Evolutionary conservation across 2,797 vertebrate genomes (phyloP), one percentile per base, ranked within the genome.

Genomic region (Pelochelys cantorii): DNA sequence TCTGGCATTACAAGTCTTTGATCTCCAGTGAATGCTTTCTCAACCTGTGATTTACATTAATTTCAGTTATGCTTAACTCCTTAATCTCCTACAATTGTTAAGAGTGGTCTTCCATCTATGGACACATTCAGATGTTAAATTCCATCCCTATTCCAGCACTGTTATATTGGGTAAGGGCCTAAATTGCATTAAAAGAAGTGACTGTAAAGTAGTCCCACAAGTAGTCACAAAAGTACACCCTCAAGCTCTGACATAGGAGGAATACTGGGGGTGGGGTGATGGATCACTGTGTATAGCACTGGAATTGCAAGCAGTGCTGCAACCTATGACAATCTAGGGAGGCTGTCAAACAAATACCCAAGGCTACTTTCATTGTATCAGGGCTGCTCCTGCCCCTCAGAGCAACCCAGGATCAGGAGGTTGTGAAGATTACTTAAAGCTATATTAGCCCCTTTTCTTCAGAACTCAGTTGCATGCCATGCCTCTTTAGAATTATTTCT

Each of bases 1-100:
- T 79, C 8, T 23, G 18, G 0, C 27, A 77, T 3, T 53, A 54
- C 15, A 57, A 77, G 20, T 17, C 12, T 23, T 3, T 1, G 4
- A 84, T 14, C 53, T 59, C 42, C 48, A 52, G 27, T 77, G 74
- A 77, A 52, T 29, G 42, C 74, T 27, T 48, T 48, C 42, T 77
- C 74, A 77, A 27, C 42, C 23, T 52, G 25, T 4, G 22, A 71
- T 71, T 23, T 71, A 37, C 34, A 71, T 9, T 34, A 37, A 71
- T 4, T 20, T 68, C n/a, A 71, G 18, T 37, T 37, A 71, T 22
- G 11, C 34, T 71, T 71, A 71, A 23, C n/a, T 71, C 34, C 37
- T 65, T 65, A 65, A 37, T 71, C 68, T 12, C 18, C 68, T 37
- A 12, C 65, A 34, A 23, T 11, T 52, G 13, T 27, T 52, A 48